phyloP scores from a whole-genome alignment of 2,888 invertebrate species.

The Sarcophaga carnaria region DNA sequence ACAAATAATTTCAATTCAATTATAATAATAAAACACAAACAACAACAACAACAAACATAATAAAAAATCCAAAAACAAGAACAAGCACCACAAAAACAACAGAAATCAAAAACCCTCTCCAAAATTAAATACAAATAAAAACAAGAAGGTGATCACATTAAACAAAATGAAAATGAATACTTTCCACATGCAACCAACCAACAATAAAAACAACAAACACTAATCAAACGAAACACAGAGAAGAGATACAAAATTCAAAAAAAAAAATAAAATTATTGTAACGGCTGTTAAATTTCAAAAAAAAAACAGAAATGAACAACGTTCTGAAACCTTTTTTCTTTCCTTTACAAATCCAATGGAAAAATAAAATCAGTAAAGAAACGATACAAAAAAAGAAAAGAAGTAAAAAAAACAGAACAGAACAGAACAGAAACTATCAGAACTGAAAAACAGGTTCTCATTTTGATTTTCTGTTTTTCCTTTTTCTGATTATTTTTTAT shows the following conservation, averaged over 20 bases:
- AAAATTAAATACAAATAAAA: too few species aligned
- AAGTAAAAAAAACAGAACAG: slow-evolving; percentile 31
- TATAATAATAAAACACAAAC: slow-evolving; percentile 13
- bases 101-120: not conserved
- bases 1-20: slow-evolving; percentile 60
- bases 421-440: slow-evolving; percentile 48
- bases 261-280: slow-evolving; percentile 31
- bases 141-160: slow-evolving; percentile 58
- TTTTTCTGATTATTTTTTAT: slow-evolving; percentile 14
- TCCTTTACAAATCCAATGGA: too few species aligned
- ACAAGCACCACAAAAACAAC: not conserved
- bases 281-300: slow-evolving; percentile 45
- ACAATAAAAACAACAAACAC: slow-evolving; percentile 12
- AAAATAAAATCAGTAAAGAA: not conserved
- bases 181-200: slow-evolving; percentile 58
- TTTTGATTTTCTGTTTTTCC: slow-evolving; percentile 27
- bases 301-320: slow-evolving; percentile 12
- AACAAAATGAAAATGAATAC: slow-evolving; percentile 46
- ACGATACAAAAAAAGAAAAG: not conserved
- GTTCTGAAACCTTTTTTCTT: slow-evolving; percentile 2
- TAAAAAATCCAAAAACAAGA: not conserved
- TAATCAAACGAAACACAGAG: not conserved
- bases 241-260: slow-evolving; percentile 8
- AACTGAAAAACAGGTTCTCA: slow-evolving; percentile 60
- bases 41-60: not conserved